Percentiles rank a stretch among this genome's conserved stretches.
phyloP scores from a whole-genome alignment of 64 coral and sea anemone species.

The Montipora sp. region DNA sequence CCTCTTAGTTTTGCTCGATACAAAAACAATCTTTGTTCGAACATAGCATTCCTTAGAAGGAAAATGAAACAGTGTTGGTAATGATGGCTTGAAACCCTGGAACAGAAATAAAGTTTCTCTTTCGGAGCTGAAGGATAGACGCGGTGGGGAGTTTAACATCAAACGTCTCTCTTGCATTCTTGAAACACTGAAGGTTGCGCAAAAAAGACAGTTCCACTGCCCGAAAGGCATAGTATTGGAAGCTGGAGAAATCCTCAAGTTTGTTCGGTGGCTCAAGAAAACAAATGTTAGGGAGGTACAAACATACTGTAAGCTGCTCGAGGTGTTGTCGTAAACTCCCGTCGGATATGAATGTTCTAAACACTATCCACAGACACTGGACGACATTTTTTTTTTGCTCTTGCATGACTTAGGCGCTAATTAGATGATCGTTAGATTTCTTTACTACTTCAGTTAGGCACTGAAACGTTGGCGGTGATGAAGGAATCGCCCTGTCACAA shows the following conservation, averaged over 20 bases:
- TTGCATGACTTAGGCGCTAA: background rate
- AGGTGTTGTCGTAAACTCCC: slow-evolving; percentile 6
- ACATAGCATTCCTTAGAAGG: slow-evolving; percentile 19
- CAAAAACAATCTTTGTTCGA: background rate
- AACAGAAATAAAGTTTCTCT: slow-evolving; percentile 24
- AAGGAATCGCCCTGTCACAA: background rate
- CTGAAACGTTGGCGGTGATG: background rate
- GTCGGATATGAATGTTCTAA: background rate
- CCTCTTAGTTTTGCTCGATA: slow-evolving; percentile 3
- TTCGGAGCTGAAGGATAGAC: slow-evolving; percentile 29
- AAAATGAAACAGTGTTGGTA: slow-evolving; percentile 16
- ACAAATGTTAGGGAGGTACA: slow-evolving; percentile 24
- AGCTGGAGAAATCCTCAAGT: background rate
- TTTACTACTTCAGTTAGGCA: slow-evolving; percentile 5
- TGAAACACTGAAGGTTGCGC: background rate
- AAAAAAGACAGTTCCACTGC: background rate
- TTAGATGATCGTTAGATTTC: slow-evolving; percentile 44
- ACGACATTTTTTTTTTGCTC: background rate
- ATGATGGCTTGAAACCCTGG: slow-evolving; percentile 11
- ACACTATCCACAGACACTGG: background rate
- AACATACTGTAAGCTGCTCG: background rate
- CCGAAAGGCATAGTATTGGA: background rate
- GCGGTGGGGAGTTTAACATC: background rate
- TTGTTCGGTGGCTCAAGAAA: background rate
- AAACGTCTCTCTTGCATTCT: background rate